phyloP scores from a whole-genome alignment of 2,797 vertebrate species.

The Florisuga fusca region DNA sequence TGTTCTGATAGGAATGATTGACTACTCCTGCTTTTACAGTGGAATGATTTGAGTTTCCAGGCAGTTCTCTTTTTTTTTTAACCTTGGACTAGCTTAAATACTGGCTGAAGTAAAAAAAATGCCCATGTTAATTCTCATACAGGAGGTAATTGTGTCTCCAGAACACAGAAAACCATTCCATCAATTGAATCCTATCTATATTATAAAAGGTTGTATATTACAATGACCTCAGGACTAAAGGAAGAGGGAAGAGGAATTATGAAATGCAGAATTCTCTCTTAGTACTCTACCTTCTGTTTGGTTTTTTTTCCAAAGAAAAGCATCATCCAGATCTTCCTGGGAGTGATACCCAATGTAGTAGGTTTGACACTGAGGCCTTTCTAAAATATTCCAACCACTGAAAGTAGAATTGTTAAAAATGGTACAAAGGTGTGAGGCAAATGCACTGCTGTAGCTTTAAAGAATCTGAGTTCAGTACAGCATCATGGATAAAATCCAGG shows the following conservation, averaged over 20 bases:
- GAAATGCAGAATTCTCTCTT: neutral
- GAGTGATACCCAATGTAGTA: neutral
- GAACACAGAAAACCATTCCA: neutral
- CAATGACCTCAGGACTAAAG: neutral
- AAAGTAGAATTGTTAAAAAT: neutral
- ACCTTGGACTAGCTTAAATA: neutral
- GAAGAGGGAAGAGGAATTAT: neutral
- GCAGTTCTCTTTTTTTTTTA: neutral
- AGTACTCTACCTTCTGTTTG: neutral
- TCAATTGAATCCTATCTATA: neutral
- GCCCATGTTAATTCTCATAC: neutral
- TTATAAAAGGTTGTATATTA: neutral
- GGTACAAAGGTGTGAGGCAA: neutral
- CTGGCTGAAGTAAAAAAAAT: neutral
- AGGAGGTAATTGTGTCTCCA: neutral
- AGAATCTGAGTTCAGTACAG: neutral
- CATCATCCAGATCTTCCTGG: neutral
- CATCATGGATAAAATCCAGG: neutral
- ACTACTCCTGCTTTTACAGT: neutral
- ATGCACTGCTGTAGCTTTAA: neutral
- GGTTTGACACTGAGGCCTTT: neutral
- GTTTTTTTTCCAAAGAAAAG: neutral
- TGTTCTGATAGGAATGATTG: neutral
- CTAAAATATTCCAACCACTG: neutral
- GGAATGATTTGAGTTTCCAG: neutral